Evolutionary conservation across 2,113 vertebrate genomes (phyloP).

Genomic region (Solea solea): DNA sequence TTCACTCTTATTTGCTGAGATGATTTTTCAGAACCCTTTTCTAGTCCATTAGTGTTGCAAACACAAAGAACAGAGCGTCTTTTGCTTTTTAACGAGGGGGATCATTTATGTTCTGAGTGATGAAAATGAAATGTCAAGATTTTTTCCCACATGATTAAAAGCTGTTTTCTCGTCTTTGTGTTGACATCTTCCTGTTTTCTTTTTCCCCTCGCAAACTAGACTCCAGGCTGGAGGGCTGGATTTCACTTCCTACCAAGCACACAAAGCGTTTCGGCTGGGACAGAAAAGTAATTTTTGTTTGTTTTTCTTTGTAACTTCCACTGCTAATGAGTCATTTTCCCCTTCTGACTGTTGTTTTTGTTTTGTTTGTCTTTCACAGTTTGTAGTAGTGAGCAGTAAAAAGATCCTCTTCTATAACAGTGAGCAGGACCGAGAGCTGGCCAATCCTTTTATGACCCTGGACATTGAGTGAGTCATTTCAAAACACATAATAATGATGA

Average conservation of each 20-base stretch:
- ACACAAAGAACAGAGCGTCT: slow-evolving; percentile 7
- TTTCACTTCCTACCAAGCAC: slow-evolving; percentile 91
- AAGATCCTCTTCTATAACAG: slow-evolving; percentile 98
- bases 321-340: neutral
- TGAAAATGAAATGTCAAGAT: slow-evolving; percentile 43
- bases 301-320: slow-evolving; percentile 5
- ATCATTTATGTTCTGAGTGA: slow-evolving; percentile 19
- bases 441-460: slow-evolving; percentile 95
- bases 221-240: slow-evolving; percentile 91
- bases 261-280: slow-evolving; percentile 98
- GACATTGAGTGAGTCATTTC: slow-evolving; percentile 92
- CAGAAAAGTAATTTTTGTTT: slow-evolving; percentile 86
- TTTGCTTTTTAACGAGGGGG: neutral
- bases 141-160: slow-evolving; percentile 33
- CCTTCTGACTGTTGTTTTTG: neutral
- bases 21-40: neutral
- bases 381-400: slow-evolving; percentile 96
- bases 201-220: slow-evolving; percentile 74
- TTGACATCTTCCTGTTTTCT: slow-evolving; percentile 43
- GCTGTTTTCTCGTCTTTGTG: slow-evolving; percentile 14
- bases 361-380: slow-evolving; percentile 80
- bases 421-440: slow-evolving; percentile 91
- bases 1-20: neutral
- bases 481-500: neutral
- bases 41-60: slow-evolving; percentile 10